These are phyloP conservation scores for Thaumetopoea pityocampa DNA, from an alignment of 1,140 invertebrate species.

Conservation along the genomic window DNA sequence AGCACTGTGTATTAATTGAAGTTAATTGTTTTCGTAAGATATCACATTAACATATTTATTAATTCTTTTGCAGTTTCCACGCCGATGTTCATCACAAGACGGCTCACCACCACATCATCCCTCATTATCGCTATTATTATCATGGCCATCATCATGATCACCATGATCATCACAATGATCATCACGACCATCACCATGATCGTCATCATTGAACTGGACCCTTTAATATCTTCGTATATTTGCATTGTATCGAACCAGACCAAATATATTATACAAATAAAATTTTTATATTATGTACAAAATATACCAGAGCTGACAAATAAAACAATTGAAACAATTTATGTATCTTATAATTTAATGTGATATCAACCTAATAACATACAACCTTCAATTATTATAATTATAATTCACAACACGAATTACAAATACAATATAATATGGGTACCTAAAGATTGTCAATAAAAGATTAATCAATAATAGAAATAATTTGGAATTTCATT, in stretches of 20 bases:
- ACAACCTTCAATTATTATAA: no score
- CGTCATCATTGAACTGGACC: constrained; percentile 26
- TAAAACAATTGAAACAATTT: constrained; percentile 18
- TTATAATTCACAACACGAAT: no score
- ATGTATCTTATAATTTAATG: no score
- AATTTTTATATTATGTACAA: constrained; percentile 13
- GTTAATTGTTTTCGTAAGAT: no score
- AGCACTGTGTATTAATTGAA: no score
- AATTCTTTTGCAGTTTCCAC: constrained; percentile 36
- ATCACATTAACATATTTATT: background rate
- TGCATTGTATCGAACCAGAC: constrained; percentile 28
- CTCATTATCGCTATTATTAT: constrained; percentile 22
- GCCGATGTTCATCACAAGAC: constrained; percentile 39
- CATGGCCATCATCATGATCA: background rate
- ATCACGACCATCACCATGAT: constrained; percentile 24
- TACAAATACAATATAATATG: no score
- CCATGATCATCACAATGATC: constrained; percentile 18
- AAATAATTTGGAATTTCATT: no score
- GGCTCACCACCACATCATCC: constrained; percentile 29
- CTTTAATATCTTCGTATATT: constrained; percentile 9
- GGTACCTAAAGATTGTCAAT: no score
- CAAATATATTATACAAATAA: constrained; percentile 11
- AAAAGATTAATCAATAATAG: no score
- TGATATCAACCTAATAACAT: no score
- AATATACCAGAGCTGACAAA: constrained; percentile 32